Percentiles rank a stretch among this genome's conserved stretches.
These are phyloP conservation scores for Julus scanicus DNA, from an alignment of 2,888 invertebrate genomes.

Conservation along the genomic window DNA sequence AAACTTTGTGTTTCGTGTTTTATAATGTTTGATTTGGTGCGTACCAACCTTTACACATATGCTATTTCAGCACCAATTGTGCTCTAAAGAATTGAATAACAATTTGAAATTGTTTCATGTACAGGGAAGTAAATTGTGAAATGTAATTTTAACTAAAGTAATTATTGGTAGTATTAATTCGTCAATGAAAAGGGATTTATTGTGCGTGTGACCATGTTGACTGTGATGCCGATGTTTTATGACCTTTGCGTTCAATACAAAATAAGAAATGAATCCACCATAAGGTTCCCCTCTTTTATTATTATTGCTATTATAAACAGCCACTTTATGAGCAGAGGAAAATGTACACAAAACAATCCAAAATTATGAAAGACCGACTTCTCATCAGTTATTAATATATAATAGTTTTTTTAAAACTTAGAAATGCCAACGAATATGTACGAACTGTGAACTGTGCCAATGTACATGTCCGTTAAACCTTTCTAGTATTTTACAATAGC, in stretches of 20 bases:
- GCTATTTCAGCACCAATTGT: too few relatives aligned
- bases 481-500: constrained; percentile 48
- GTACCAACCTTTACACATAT: too few relatives aligned
- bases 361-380: constrained; percentile 50
- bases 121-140: too few relatives aligned
- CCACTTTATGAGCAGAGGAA: constrained; percentile 49
- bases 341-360: constrained; percentile 54
- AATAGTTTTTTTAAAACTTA: constrained; percentile 41
- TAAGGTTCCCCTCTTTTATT: constrained; percentile 3
- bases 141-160: too few relatives aligned
- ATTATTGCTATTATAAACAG: constrained; percentile 50
- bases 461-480: not conserved
- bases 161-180: too few relatives aligned
- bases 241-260: not conserved
- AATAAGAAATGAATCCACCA: not conserved
- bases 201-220: too few relatives aligned
- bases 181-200: too few relatives aligned
- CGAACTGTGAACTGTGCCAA: not conserved
- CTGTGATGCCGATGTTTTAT: too few relatives aligned
- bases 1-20: too few relatives aligned
- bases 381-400: constrained; percentile 44
- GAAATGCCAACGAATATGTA: constrained; percentile 36
- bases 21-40: too few relatives aligned
- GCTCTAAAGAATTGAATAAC: too few relatives aligned
- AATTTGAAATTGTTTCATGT: too few relatives aligned